Conservation (phyloP, 2,888 invertebrate genomes). For the Neocrepidodera transversa region DNA sequence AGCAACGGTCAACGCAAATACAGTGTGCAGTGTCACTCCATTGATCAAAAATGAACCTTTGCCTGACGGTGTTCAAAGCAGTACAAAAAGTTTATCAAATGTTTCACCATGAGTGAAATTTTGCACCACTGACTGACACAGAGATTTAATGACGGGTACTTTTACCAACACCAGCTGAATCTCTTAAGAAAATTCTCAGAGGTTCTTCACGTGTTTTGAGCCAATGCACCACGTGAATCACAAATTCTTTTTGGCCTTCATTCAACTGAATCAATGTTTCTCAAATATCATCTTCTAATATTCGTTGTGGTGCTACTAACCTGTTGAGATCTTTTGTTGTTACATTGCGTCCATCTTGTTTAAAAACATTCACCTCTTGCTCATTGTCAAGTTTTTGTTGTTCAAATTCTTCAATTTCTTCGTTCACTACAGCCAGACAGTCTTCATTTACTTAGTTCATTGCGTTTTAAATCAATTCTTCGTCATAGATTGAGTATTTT, state of each 20-base stretch:
- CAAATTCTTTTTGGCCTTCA: neutral
- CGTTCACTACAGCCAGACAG: neutral
- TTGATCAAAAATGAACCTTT: neutral
- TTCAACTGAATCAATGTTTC: neutral
- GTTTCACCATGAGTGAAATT: neutral
- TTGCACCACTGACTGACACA: neutral
- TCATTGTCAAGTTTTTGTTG: neutral
- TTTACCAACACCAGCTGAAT: neutral
- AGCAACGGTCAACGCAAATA: neutral
- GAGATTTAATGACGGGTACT: neutral
- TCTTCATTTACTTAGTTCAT: neutral
- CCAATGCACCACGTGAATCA: conserved; percentile 1
- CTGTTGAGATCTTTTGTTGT: neutral
- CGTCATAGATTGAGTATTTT: conserved; percentile 14
- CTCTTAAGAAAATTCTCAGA: neutral
- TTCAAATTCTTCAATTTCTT: neutral
- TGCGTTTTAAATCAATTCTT: conserved; percentile 19
- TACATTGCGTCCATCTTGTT: neutral
- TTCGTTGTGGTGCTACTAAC: no score
- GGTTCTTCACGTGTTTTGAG: neutral
- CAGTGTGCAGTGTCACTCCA: neutral
- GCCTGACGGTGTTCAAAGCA: no score
- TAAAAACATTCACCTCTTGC: neutral
- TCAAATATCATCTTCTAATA: neutral
- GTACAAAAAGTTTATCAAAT: neutral